Evolutionary conservation across 2,888 invertebrate genomes (phyloP), one percentile per base, ranked within the genome.

Genomic region (Xanthia togata): DNA sequence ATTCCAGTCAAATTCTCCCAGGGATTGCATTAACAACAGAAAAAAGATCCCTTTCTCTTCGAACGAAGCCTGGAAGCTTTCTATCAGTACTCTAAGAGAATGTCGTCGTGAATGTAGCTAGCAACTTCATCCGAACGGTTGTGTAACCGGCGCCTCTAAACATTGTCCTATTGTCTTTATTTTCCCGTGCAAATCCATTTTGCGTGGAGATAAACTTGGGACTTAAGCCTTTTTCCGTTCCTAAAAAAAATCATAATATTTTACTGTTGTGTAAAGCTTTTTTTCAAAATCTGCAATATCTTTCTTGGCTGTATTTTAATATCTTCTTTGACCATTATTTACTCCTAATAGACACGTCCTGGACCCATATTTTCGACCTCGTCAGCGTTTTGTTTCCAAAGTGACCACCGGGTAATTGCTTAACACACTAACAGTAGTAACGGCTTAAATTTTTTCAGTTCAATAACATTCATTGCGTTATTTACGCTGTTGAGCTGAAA

Each of bases 161-260:
- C 88, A 86, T 84, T 82, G 88, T 83, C 26, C 83, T 68, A 88
- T 87, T 88, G 87, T 87, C 71, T 83, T 65, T 65, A 79, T 72
- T 75, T 84, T 88, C 87, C 85, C 83, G 78, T 79, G 82, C 68
- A 76, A 86, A 84, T 80, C 70, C 47, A 73, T 79, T 76, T 68
- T 73, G 35, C 44, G 53, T 38, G 1, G 4, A 35, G 31, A 26
- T 59, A 73, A 14, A 75, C 70, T 69, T 17, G 0, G 71, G 62
- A 83, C 86, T 79, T 81, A 4, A 4, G 65, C 4, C 23, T 31
- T 31, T 47, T 65, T 65, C 3, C 4, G 20, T 26, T 44, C 26
- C 8, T n/a, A 1, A 47, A 17, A 1, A 47, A 17, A 47, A 5
- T 14, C 11, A 26, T 17, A 9, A 41, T 4, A 35, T 14, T 12